Evolutionary conservation across 2,113 vertebrate species (phyloP).

Genomic region (Python bivittatus): DNA sequence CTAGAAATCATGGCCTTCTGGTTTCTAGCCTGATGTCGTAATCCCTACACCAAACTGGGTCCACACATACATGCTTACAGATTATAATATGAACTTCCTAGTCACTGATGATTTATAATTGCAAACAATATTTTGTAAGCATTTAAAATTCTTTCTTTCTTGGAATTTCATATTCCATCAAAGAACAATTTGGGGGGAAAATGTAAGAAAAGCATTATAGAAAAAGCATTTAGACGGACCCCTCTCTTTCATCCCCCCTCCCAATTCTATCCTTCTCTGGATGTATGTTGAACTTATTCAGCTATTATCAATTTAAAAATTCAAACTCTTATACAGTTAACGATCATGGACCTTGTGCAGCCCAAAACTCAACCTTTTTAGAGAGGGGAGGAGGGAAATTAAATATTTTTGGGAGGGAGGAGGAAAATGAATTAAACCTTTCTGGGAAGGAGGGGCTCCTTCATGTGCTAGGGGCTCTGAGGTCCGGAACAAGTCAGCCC

Average conservation of each 20-base stretch:
- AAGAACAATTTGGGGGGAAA: not conserved
- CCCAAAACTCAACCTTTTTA: not conserved
- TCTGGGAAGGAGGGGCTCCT: not conserved
- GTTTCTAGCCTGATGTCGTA: too few relatives aligned
- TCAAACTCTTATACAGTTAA: not conserved
- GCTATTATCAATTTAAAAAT: not conserved
- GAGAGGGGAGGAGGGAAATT: not conserved
- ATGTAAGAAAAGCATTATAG: not conserved
- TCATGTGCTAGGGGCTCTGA: not conserved
- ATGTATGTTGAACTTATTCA: not conserved
- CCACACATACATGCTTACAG: too few relatives aligned
- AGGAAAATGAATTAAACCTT: not conserved
- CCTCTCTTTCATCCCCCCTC: not conserved
- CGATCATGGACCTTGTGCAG: not conserved
- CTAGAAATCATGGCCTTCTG: too few relatives aligned
- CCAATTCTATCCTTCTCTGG: not conserved
- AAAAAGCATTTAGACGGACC: not conserved
- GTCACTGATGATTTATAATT: too few relatives aligned
- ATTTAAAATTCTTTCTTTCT: too few relatives aligned
- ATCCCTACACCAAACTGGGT: too few relatives aligned
- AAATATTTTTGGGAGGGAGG: not conserved
- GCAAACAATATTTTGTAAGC: too few relatives aligned
- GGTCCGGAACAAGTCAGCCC: not conserved
- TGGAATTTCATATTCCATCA: too few relatives aligned
- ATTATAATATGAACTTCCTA: too few relatives aligned